Evolutionary conservation across 1,140 invertebrate species (phyloP).

Genomic region (Brachionus plicatilis): DNA sequence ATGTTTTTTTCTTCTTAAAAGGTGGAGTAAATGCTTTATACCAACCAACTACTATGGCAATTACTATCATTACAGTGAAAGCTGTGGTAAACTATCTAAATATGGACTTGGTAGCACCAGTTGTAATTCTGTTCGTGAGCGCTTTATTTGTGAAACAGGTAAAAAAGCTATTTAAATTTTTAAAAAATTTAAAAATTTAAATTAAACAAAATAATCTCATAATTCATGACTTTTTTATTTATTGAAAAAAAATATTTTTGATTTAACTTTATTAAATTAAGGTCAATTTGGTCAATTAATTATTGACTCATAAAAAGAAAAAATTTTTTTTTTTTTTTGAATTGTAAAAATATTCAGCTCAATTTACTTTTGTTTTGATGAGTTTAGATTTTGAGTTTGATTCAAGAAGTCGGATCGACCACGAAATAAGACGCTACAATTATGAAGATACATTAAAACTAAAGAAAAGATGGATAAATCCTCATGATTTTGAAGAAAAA

Average conservation of each 20-base stretch:
- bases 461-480: not conserved
- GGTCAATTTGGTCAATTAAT: too few species aligned
- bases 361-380: not conserved
- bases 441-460: not conserved
- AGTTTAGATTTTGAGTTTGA: not conserved
- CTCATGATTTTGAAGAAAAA: not conserved
- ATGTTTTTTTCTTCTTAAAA: not conserved
- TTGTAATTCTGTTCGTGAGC: not conserved
- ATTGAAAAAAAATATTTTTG: not conserved
- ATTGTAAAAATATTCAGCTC: too few species aligned
- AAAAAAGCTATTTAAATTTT: not conserved
- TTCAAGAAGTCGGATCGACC: not conserved
- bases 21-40: not conserved
- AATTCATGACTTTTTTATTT: not conserved
- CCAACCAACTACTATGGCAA: not conserved
- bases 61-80: not conserved
- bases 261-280: not conserved
- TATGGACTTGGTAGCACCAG: not conserved
- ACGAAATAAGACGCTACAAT: not conserved
- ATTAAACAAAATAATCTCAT: too few species aligned
- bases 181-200: too few species aligned
- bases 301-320: too few species aligned
- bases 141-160: conserved; percentile 1
- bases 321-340: too few species aligned
- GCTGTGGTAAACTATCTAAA: not conserved